These are phyloP conservation scores for Abrostola tripartita DNA, from an alignment of 2,888 invertebrate species.

Conservation along the genomic window DNA sequence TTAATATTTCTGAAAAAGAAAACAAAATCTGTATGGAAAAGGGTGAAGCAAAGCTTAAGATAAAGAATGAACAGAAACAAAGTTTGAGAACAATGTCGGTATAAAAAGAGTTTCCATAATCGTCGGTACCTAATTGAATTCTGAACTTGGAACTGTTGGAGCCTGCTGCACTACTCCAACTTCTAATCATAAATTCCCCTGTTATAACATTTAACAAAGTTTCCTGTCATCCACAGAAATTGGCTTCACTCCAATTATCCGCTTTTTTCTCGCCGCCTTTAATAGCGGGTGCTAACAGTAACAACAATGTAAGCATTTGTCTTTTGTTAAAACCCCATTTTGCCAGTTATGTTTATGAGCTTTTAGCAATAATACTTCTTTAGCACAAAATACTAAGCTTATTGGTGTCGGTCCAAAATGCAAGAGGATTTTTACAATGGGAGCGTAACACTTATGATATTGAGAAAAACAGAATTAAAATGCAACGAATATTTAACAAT, in stretches of 20 bases:
- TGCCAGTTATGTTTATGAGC: constrained; percentile 55
- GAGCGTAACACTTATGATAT: constrained; percentile 39
- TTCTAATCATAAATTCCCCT: constrained; percentile 76
- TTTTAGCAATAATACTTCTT: constrained; percentile 52
- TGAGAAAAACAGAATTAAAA: constrained; percentile 38
- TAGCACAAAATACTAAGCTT: constrained; percentile 54
- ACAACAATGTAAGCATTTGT: constrained; percentile 61
- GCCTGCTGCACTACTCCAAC: constrained; percentile 65
- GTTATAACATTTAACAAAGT: constrained; percentile 77
- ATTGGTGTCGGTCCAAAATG: constrained; percentile 59
- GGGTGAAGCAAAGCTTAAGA: constrained; percentile 32
- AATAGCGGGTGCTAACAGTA: constrained; percentile 61
- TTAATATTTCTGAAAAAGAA: constrained; percentile 19
- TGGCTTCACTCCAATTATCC: constrained; percentile 68
- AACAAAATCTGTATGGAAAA: constrained; percentile 10
- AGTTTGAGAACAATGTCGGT: constrained; percentile 41
- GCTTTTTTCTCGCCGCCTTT: constrained; percentile 58
- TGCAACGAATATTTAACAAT: constrained; percentile 12
- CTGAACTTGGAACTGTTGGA: constrained; percentile 62
- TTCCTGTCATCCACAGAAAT: constrained; percentile 76
- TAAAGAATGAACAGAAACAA: constrained; percentile 35
- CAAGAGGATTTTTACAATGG: constrained; percentile 52
- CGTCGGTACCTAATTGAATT: constrained; percentile 68
- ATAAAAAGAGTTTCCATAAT: constrained; percentile 56
- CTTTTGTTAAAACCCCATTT: constrained; percentile 55